Percentiles rank a stretch among this genome's conserved stretches.
These are phyloP conservation scores for Myocastor coypus DNA, from an alignment of 2,113 vertebrate genomes.

Conservation along the genomic window DNA sequence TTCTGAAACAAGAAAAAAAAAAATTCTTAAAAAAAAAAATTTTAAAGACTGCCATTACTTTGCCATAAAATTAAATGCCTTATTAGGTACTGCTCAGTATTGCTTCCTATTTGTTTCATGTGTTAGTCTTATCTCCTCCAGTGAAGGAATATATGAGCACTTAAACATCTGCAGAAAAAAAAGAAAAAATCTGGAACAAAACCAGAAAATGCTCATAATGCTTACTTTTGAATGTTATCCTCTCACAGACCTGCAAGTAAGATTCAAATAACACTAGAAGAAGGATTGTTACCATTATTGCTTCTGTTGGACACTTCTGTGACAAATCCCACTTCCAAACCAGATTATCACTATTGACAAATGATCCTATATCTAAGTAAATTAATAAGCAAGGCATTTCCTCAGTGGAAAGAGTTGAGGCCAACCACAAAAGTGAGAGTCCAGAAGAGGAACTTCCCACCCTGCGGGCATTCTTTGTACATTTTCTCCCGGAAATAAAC, in stretches of 20 bases:
- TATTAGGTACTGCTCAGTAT: neutral
- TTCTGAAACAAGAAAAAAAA: no score
- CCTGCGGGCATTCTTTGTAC: neutral
- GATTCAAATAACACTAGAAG: constrained; percentile 15
- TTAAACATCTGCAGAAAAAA: neutral
- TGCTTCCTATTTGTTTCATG: constrained; percentile 47
- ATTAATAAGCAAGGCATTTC: constrained; percentile 39
- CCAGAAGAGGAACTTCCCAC: constrained; percentile 6
- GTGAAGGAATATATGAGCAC: neutral
- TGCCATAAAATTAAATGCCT: neutral
- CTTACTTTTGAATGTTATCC: neutral
- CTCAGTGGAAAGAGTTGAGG: neutral
- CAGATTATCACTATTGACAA: constrained; percentile 32
- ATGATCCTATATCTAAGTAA: neutral
- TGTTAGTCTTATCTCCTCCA: constrained; percentile 26
- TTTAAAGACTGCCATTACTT: neutral
- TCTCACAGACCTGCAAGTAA: neutral
- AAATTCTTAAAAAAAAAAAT: no score
- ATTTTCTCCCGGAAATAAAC: constrained; percentile 65
- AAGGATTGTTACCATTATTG: neutral
- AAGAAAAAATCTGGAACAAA: neutral
- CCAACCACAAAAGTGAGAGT: neutral
- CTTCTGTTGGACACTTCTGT: constrained; percentile 39
- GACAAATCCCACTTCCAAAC: neutral
- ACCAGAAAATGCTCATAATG: constrained; percentile 24